Evolutionary conservation across 1,140 invertebrate genomes (phyloP), one percentile per base, ranked within the genome.

Genomic region (Brachionus calyciflorus): DNA sequence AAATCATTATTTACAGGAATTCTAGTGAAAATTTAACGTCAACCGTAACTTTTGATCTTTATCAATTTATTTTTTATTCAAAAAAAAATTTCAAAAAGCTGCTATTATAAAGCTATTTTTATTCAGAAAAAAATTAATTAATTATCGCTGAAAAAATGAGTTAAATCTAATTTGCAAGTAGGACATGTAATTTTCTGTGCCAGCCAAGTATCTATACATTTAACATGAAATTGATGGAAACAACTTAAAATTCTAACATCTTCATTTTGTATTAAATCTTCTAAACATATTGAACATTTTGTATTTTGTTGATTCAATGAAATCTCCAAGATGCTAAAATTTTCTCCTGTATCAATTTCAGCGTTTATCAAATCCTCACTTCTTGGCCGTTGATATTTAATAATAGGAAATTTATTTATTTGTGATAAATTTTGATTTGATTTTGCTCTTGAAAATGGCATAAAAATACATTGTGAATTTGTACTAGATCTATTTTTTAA

Each of bases 191-290:
- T 95, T 84, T 95, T 96, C 69, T 91, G 92, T 77, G 90, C 89
- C 37, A 96, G 88, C 94, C 94, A 96, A 83, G 93, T 92, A 84
- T 96, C 93, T 44, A 96, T 93, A 83, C 93, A 96, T 81, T 93
- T 91, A 81, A 92, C 92, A 84, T 96, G 93, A 85, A 95, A 96
- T 78, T 95, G 88, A 87, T 96, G 93, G 91, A 94, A 93, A 84
- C 93, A 96, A 0, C 92, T 92, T 77, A 96, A 87, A 65, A 92
- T 89, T 81, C 92, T 33, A 10, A 70, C 68, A 30, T 70, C 28
- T 44, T 65, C 60, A 65, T 65, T 44, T 21, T 37, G 37, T 44
- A 65, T 19, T 21, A 65, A 65, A 40, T 65, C 37, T 44, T 65
- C 60, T 12, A 65, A 41, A 28, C 60, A 65, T 30, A 65, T 65